Evolutionary conservation across 2,888 invertebrate genomes (phyloP), one percentile per base, ranked within the genome.

Genomic region (Patella depressa): DNA sequence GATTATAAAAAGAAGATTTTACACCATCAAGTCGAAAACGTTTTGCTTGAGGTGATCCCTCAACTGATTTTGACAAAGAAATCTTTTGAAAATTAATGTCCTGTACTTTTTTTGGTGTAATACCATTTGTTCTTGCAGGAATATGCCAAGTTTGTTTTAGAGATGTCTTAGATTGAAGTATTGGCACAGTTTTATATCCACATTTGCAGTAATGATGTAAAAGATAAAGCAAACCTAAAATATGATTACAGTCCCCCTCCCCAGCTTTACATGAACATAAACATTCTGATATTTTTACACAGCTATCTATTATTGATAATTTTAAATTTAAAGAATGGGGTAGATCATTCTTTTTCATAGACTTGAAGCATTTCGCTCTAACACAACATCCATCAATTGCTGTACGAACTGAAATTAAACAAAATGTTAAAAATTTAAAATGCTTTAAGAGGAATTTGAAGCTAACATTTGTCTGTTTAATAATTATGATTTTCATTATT

Each of bases 211-310:
- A 57, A 57, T 57, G 57, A n/a, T 15, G 57, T 57, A 57, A 57
- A 57, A 57, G 57, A 5, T 57, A 57, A 3, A 57, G 57, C 3
- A 57, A 57, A 57, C 57, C 57, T 57, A 57, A 57, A 57, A 57
- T 57, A 57, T 57, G 57, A 5, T 57, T 57, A 57, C 57, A 57
- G 57, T 15, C 17, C 57, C 57, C 57, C 24, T 57, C n/a, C 12
- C 57, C 57, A 57, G 57, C 57, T 57, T 57, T 57, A 57, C 57
- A 57, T 15, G 57, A 57, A 57, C 57, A 57, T 14, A 57, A 57
- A 57, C 57, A 57, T 3, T 57, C 15, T 57, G 4, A 4, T 17
- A 57, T 57, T 17, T 57, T n/a, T 17, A 57, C 15, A 57, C 5
- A 15, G n/a, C 12, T 5, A 57, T 57, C 17, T 15, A 15, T 57